Evolutionary conservation across 1,140 invertebrate species (phyloP).

Genomic region (Eumeta japonica): DNA sequence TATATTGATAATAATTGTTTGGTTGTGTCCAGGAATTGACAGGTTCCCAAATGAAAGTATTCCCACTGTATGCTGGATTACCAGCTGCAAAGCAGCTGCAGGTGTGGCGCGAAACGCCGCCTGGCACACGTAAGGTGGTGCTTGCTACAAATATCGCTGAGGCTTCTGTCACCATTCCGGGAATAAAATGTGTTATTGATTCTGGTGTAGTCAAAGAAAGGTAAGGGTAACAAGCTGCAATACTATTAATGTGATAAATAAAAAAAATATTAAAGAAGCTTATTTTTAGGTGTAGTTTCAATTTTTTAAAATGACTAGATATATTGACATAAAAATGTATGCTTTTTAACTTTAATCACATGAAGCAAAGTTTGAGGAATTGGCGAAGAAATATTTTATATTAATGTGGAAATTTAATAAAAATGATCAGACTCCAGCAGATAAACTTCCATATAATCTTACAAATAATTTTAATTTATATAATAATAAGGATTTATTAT

Average conservation of each 20-base stretch:
- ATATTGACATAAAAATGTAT: no score
- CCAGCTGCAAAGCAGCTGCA: constrained; percentile 75
- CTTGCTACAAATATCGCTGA: constrained; percentile 98
- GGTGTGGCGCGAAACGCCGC: constrained; percentile 69
- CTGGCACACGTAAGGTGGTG: constrained; percentile 82
- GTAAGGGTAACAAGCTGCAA: constrained; percentile 27
- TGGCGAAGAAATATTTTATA: neutral
- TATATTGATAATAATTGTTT: constrained; percentile 10
- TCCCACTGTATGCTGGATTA: constrained; percentile 81
- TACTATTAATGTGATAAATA: neutral
- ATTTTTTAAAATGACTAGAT: no score
- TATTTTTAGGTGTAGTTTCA: neutral
- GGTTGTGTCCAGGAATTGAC: constrained; percentile 32
- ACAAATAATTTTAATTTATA: no score
- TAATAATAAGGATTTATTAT: no score
- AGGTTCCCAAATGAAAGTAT: constrained; percentile 64
- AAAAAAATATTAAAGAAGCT: neutral
- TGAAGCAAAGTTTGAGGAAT: neutral
- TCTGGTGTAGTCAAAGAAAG: constrained; percentile 90
- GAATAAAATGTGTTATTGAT: constrained; percentile 93
- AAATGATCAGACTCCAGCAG: no score
- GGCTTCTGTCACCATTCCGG: constrained; percentile 93
- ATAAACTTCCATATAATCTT: no score
- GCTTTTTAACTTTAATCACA: neutral
- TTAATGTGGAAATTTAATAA: no score